phyloP scores from a whole-genome alignment of 1,140 invertebrate genomes.

The Stegodyphus mimosarum region DNA sequence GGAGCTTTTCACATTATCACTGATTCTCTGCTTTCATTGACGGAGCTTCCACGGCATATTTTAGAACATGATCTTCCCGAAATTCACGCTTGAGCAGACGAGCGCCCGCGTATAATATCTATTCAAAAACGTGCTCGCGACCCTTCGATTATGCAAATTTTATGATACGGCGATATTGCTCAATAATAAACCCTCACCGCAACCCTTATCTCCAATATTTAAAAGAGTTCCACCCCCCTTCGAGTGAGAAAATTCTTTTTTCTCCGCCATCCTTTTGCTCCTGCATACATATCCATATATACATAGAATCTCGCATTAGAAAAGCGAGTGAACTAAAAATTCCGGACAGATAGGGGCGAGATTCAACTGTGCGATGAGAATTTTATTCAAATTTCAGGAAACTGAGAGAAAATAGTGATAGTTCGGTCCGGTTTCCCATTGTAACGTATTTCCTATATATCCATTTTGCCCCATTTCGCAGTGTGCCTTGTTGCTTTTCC shows the following conservation, averaged over 20 bases:
- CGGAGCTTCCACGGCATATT: neutral
- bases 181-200: conserved; percentile 25
- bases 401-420: conserved; percentile 38
- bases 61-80: neutral
- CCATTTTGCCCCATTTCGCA: conserved; percentile 10
- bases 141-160: conserved; percentile 54
- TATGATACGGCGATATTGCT: conserved; percentile 46
- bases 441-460: conserved; percentile 47
- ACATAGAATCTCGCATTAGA: conserved; percentile 7
- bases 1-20: too few species aligned
- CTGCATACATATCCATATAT: conserved; percentile 54
- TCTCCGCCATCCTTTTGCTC: neutral
- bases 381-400: conserved; percentile 51
- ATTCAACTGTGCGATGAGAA: conserved; percentile 43
- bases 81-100: neutral
- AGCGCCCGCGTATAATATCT: conserved; percentile 11
- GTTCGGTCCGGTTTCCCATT: conserved; percentile 24
- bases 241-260: conserved; percentile 32
- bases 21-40: too few species aligned
- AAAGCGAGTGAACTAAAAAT: conserved; percentile 9
- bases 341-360: conserved; percentile 10
- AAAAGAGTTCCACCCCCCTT: conserved; percentile 25
- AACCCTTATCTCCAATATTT: conserved; percentile 24
- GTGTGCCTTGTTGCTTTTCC: conserved; percentile 56
- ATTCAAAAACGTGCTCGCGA: conserved; percentile 36